These are phyloP conservation scores for Montifringilla adamsi DNA, from an alignment of 2,113 vertebrate species.

Conservation along the genomic window DNA sequence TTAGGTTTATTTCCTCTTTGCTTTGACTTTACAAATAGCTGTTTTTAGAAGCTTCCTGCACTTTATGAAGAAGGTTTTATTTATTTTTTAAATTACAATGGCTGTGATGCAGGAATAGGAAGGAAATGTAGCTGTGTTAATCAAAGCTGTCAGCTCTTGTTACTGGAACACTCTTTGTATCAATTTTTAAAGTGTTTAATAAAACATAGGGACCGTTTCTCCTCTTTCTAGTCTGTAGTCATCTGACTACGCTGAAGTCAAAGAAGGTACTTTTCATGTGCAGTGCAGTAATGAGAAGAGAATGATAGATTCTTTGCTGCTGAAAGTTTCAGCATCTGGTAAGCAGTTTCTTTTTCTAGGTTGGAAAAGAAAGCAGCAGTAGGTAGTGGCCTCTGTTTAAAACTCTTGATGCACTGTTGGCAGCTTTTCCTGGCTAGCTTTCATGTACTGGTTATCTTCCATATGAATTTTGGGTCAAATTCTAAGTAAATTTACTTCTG, in stretches of 20 bases:
- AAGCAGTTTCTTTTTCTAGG: neutral
- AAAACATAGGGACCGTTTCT: conserved; percentile 8
- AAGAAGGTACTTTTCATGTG: neutral
- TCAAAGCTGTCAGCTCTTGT: conserved; percentile 13
- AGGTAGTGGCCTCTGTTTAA: neutral
- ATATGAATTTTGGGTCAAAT: neutral
- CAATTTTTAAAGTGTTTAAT: conserved; percentile 58
- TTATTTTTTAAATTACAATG: neutral
- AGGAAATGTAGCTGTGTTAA: neutral
- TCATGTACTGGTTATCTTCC: neutral
- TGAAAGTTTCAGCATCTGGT: neutral
- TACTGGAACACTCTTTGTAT: conserved; percentile 18
- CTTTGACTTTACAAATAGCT: neutral
- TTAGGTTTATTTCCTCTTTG: neutral
- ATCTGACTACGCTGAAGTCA: neutral
- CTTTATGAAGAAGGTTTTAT: neutral
- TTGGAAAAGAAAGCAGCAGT: neutral
- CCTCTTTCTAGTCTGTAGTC: neutral
- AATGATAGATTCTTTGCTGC: neutral
- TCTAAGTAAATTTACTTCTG: neutral
- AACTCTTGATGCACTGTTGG: neutral
- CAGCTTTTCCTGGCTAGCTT: neutral
- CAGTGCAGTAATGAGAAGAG: neutral
- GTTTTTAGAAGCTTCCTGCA: neutral
- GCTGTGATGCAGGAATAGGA: neutral